Evolutionary conservation across 2,797 vertebrate genomes (phyloP).

Genomic region (Phalloptychus januarius): DNA sequence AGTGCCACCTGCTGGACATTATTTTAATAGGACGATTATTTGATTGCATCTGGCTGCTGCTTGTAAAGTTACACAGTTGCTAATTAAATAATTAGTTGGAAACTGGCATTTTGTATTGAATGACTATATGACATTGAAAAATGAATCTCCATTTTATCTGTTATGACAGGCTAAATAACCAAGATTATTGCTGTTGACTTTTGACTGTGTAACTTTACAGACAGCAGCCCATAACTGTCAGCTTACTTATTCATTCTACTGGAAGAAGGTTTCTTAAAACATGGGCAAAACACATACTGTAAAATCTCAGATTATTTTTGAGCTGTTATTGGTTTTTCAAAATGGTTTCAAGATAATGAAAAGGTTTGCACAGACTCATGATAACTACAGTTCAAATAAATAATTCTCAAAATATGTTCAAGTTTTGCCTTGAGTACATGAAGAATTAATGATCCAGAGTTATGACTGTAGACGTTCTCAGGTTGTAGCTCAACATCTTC

Average conservation of each 20-base stretch:
- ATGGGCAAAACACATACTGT: not conserved
- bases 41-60: not conserved
- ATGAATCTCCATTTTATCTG: not conserved
- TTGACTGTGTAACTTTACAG: not conserved
- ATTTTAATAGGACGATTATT: not conserved
- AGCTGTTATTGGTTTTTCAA: not conserved
- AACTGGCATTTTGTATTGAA: not conserved
- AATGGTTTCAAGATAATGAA: not conserved
- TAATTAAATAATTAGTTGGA: not conserved
- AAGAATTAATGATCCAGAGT: not conserved
- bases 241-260: not conserved
- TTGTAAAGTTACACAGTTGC: not conserved
- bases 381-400: not conserved
- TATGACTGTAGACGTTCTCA: not conserved
- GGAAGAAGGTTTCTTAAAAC: not conserved
- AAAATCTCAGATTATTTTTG: not conserved
- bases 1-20: constrained; percentile 18
- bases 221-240: not conserved
- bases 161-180: not conserved
- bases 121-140: not conserved
- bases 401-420: not conserved
- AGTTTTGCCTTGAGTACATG: not conserved
- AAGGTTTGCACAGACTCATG: not conserved
- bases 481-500: not conserved
- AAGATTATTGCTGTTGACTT: not conserved